Conservation (phyloP, 53 echinoderm and acorn worm species). For the Paracentrotus lividus region DNA sequence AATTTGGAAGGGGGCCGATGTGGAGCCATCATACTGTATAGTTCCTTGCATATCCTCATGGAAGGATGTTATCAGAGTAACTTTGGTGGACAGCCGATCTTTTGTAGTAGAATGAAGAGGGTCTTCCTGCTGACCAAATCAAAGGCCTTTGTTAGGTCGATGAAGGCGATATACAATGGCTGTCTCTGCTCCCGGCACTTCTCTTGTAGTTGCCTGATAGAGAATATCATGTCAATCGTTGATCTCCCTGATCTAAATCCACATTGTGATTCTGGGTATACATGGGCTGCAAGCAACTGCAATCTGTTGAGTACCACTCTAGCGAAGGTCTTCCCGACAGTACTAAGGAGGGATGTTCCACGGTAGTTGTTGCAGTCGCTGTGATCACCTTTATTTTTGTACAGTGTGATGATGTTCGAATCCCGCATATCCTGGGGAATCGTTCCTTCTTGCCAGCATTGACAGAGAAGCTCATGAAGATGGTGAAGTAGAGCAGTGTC, state of each 20-base stretch:
- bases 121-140: background rate
- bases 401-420: background rate
- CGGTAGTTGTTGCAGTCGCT: background rate
- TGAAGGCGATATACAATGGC: background rate
- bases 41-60: constrained; percentile 69
- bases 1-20: background rate
- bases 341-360: background rate
- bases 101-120: background rate
- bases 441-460: background rate
- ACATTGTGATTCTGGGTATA: background rate
- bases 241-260: background rate
- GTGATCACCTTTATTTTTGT: background rate
- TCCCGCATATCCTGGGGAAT: background rate
- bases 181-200: background rate
- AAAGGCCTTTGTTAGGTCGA: background rate
- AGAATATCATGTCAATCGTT: background rate
- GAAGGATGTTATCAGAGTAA: constrained; percentile 67
- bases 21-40: constrained; percentile 44
- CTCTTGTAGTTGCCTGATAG: background rate
- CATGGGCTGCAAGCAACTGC: background rate
- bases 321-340: background rate
- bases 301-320: background rate
- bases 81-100: background rate
- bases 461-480: no score
- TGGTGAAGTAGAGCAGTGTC: no score